Evolutionary conservation across 2,113 vertebrate species (phyloP).

Genomic region (Sphaerodactylus townsendi): DNA sequence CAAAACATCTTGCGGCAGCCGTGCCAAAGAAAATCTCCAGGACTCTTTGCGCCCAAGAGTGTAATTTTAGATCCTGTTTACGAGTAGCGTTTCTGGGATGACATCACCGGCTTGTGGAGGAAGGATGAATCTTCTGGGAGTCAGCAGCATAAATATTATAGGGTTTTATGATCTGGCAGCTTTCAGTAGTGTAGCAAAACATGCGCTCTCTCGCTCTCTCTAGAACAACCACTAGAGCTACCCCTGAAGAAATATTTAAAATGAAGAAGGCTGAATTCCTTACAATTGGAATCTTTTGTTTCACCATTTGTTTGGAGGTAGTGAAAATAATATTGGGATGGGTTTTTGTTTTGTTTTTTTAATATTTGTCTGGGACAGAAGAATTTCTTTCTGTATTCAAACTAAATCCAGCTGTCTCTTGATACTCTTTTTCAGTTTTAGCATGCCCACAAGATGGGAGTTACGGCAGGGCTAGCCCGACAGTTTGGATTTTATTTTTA

Average conservation of each 20-base stretch:
- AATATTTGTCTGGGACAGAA: too few species aligned
- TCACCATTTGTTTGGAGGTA: too few species aligned
- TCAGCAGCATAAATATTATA: constrained; percentile 65
- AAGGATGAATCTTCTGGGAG: constrained; percentile 60
- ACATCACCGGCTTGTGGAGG: constrained; percentile 62
- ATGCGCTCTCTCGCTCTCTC: constrained; percentile 36
- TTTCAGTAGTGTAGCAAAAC: constrained; percentile 39
- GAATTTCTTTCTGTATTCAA: too few species aligned
- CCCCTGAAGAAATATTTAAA: constrained; percentile 18
- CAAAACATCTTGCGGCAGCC: constrained; percentile 64
- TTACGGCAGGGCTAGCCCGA: too few species aligned
- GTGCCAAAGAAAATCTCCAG: constrained; percentile 69
- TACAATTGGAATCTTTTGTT: too few species aligned
- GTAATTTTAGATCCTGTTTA: constrained; percentile 71
- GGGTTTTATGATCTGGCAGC: constrained; percentile 69
- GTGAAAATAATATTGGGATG: too few species aligned
- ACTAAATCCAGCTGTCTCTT: too few species aligned
- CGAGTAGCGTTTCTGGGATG: constrained; percentile 69
- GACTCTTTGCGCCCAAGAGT: constrained; percentile 60
- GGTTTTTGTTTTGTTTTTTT: too few species aligned
- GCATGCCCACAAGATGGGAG: too few species aligned
- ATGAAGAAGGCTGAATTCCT: too few species aligned
- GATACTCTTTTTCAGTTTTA: too few species aligned
- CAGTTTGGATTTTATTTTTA: too few species aligned
- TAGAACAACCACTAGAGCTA: constrained; percentile 43